phyloP scores from a whole-genome alignment of 2,113 vertebrate genomes.

The Hippocampus comes region DNA sequence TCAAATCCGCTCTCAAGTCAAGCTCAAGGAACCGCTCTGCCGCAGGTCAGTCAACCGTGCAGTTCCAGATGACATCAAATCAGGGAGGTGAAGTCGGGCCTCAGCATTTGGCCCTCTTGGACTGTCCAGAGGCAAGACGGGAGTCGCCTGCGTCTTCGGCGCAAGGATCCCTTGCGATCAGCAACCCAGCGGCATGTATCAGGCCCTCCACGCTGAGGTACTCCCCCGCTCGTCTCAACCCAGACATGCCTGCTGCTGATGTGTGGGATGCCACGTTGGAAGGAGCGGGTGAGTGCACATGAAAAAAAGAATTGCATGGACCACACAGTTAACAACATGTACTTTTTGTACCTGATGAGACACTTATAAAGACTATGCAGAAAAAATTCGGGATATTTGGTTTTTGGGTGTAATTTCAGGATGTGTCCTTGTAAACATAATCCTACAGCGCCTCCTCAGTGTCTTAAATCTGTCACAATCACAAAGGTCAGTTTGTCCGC shows the following conservation, averaged over 20 bases:
- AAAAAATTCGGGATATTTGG: background rate
- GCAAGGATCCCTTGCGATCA: conserved; percentile 43
- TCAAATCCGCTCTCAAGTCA: conserved; percentile 72
- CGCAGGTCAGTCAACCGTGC: conserved; percentile 53
- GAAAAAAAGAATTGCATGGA: background rate
- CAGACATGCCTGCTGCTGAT: conserved; percentile 56
- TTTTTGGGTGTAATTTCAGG: background rate
- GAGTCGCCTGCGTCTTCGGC: conserved; percentile 39
- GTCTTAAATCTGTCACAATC: no score
- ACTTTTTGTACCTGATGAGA: background rate
- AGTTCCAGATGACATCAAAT: conserved; percentile 50
- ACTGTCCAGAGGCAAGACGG: conserved; percentile 52
- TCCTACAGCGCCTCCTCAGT: no score
- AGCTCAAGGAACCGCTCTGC: conserved; percentile 58
- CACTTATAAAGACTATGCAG: background rate
- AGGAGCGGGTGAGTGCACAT: conserved; percentile 54
- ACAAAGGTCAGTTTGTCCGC: no score
- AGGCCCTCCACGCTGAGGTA: conserved; percentile 70
- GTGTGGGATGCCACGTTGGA: conserved; percentile 61
- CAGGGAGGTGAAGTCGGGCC: conserved; percentile 50
- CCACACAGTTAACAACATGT: no score
- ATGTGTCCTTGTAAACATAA: no score
- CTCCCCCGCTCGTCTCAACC: conserved; percentile 47
- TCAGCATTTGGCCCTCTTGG: conserved; percentile 31
- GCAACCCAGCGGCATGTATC: conserved; percentile 51